Percentiles rank a stretch among this genome's conserved stretches.
Evolutionary conservation across 2,888 invertebrate genomes (phyloP).

Genomic region (Rhagonycha lutea): DNA sequence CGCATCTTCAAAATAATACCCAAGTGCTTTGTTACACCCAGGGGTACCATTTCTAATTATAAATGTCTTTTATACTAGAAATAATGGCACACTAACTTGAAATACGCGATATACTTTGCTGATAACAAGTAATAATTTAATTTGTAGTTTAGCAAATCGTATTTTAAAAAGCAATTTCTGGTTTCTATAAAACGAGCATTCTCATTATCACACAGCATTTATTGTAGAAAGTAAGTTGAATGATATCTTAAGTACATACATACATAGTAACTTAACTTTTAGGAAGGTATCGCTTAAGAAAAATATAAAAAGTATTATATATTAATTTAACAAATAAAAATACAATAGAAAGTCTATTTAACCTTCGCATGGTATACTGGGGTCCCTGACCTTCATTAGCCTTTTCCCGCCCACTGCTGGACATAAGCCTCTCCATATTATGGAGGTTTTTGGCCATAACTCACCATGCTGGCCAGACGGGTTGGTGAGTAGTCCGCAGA

Average conservation of each 20-base stretch:
- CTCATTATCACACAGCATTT: not conserved
- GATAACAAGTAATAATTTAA: not conserved
- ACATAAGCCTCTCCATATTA: no score
- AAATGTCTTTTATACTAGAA: not conserved
- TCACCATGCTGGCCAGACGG: no score
- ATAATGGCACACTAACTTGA: not conserved
- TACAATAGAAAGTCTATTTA: not conserved
- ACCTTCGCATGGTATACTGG: no score
- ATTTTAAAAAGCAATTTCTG: not conserved
- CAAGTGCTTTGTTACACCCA: not conserved
- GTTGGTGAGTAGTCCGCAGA: no score
- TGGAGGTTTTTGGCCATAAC: no score
- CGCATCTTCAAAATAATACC: not conserved
- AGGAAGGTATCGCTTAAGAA: conserved; percentile 40
- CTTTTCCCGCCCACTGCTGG: no score
- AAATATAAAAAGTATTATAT: conserved; percentile 17
- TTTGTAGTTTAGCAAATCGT: not conserved
- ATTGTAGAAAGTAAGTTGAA: not conserved
- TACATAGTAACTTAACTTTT: conserved; percentile 42
- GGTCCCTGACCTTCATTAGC: no score
- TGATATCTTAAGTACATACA: conserved; percentile 30
- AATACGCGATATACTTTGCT: not conserved
- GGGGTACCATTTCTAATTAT: not conserved
- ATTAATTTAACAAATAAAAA: not conserved
- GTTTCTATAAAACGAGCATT: not conserved